A percentile compares a stretch with the other conserved stretches of the same genome.
These are phyloP conservation scores for Venustoraphidia nigricollis DNA, from an alignment of 2,888 invertebrate genomes.

Conservation along the genomic window DNA sequence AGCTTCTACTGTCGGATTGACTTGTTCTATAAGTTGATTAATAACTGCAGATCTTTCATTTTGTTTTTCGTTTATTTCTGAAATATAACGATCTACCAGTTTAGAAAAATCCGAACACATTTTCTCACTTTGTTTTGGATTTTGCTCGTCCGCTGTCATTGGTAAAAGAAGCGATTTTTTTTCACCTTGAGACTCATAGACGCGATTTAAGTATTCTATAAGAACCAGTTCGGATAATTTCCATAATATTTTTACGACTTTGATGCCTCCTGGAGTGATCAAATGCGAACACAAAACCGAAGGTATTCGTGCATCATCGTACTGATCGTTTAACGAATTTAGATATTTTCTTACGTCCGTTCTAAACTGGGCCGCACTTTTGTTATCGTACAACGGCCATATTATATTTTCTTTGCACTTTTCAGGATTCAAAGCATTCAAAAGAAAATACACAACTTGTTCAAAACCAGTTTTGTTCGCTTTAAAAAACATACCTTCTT, in stretches of 20 bases:
- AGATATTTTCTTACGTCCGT: slow-evolving; percentile 20
- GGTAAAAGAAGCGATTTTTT: not conserved
- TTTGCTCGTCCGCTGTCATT: not conserved
- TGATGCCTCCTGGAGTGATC: slow-evolving; percentile 23
- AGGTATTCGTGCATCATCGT: slow-evolving; percentile 21
- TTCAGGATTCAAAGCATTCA: slow-evolving; percentile 19
- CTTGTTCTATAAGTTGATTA: no score
- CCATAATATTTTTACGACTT: slow-evolving; percentile 22
- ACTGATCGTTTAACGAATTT: slow-evolving; percentile 19
- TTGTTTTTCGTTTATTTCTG: no score
- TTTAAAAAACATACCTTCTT: slow-evolving; percentile 24
- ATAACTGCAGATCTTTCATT: no score
- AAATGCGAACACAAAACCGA: slow-evolving; percentile 22
- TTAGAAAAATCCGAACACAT: no score
- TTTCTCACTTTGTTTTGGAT: no score
- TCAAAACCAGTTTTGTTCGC: slow-evolving; percentile 24
- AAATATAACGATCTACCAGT: no score
- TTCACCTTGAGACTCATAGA: not conserved
- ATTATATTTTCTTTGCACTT: slow-evolving; percentile 19
- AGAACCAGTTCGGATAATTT: slow-evolving; percentile 23
- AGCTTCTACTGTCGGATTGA: no score
- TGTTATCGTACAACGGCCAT: slow-evolving; percentile 21
- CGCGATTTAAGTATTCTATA: slow-evolving; percentile 16
- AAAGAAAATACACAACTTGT: slow-evolving; percentile 21
- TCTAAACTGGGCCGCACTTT: slow-evolving; percentile 20